phyloP scores from a whole-genome alignment of 2,113 vertebrate species.

The Mellivora capensis region DNA sequence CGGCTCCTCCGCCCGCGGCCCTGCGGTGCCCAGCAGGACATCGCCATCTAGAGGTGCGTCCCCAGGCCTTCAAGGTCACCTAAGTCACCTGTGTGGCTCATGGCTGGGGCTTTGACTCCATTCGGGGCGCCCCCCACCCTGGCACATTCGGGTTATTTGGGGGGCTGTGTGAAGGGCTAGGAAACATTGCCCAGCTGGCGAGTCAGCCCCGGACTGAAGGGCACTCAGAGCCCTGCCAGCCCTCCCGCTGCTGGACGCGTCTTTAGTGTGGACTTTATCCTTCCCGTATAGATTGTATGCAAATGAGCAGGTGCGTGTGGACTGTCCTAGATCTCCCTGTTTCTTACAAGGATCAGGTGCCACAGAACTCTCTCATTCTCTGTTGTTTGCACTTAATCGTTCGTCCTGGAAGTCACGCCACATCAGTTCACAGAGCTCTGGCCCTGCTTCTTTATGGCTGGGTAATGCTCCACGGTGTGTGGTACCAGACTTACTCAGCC shows the following conservation, averaged over 20 bases:
- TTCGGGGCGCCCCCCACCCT: background rate
- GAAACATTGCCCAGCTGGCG: background rate
- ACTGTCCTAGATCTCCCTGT: background rate
- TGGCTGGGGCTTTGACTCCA: background rate
- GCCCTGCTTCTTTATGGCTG: background rate
- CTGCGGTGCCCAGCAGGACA: background rate
- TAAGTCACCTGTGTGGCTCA: background rate
- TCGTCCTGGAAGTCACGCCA: background rate
- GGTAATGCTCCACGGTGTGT: background rate
- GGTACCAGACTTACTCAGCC: rapidly evolving
- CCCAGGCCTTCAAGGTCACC: rapidly evolving
- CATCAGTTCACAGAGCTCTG: background rate
- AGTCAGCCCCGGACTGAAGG: background rate
- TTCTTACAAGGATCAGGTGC: background rate
- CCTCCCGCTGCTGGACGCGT: background rate
- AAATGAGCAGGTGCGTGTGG: background rate
- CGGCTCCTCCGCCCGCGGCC: too few relatives aligned
- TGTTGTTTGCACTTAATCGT: background rate
- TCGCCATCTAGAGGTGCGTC: rapidly evolving
- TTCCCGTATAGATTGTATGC: background rate
- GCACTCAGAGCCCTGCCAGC: background rate
- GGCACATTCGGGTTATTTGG: background rate
- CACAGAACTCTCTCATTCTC: background rate
- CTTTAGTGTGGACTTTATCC: background rate
- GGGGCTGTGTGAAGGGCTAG: background rate